Percentiles rank a stretch among this genome's conserved stretches.
Conservation (phyloP, 2,888 invertebrate species). For the Antheraea yamamai region DNA sequence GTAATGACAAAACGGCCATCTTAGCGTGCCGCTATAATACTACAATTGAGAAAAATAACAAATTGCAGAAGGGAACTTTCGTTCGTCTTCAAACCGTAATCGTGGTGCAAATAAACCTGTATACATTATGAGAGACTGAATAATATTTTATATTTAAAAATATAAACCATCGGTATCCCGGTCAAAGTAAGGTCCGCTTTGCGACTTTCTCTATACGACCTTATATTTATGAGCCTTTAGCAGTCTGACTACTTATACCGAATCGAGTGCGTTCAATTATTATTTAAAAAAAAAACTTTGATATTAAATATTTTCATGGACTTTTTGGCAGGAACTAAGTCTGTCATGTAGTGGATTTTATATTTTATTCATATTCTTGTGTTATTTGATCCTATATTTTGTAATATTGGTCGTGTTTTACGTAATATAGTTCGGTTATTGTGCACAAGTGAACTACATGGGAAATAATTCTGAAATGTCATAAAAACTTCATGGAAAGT, state of each 20-base stretch:
- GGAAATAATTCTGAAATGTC: too few species aligned
- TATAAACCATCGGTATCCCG: slow-evolving; percentile 14
- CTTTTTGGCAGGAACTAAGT: too few species aligned
- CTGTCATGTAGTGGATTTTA: background rate
- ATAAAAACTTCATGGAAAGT: too few species aligned
- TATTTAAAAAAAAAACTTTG: background rate
- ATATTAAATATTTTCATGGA: background rate
- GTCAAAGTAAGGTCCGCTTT: slow-evolving; percentile 19
- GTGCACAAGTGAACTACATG: too few species aligned
- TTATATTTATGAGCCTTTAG: slow-evolving; percentile 10
- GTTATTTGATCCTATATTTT: background rate
- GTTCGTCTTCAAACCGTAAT: background rate
- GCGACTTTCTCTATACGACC: slow-evolving; percentile 13
- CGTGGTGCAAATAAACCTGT: background rate
- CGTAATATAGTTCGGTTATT: too few species aligned
- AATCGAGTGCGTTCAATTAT: background rate
- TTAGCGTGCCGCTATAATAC: too few species aligned
- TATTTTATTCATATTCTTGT: background rate
- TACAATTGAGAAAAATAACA: too few species aligned
- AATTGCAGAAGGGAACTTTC: background rate
- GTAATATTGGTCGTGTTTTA: too few species aligned
- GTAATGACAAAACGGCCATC: too few species aligned
- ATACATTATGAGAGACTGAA: background rate
- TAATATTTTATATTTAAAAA: background rate
- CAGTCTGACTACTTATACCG: background rate